Evolutionary conservation across 2,888 invertebrate genomes (phyloP).

Genomic region (Ophioninae sp.): DNA sequence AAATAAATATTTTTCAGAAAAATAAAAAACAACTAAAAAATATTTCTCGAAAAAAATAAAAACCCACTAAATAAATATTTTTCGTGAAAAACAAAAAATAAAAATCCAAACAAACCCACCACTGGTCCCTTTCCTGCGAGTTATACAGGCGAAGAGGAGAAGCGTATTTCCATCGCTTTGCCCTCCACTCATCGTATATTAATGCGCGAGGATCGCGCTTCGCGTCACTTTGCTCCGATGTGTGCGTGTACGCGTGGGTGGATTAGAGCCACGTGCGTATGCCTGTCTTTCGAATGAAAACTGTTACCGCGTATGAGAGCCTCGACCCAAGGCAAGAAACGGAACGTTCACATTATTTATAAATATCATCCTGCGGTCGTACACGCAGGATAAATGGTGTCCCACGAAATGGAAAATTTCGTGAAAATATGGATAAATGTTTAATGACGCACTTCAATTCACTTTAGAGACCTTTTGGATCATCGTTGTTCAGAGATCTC

Average conservation of each 20-base stretch:
- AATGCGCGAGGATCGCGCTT: conserved; percentile 44
- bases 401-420: conserved; percentile 5
- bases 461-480: background rate
- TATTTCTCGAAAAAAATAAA: too few species aligned
- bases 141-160: background rate
- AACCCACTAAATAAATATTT: too few species aligned
- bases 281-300: conserved; percentile 31
- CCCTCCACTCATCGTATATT: conserved; percentile 49
- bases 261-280: background rate
- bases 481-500: too few species aligned
- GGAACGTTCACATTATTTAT: conserved; percentile 30
- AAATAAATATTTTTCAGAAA: too few species aligned
- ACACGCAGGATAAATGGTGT: background rate
- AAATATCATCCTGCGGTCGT: background rate
- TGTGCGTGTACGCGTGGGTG: background rate
- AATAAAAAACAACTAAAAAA: too few species aligned
- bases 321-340: conserved; percentile 27
- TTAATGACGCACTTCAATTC: background rate
- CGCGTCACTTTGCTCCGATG: conserved; percentile 27
- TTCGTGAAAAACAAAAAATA: too few species aligned
- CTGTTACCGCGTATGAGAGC: background rate
- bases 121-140: conserved; percentile 1
- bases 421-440: background rate
- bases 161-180: conserved; percentile 41
- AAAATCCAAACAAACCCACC: background rate